phyloP scores from a whole-genome alignment of 1,140 invertebrate species.

The Plodia interpunctella region DNA sequence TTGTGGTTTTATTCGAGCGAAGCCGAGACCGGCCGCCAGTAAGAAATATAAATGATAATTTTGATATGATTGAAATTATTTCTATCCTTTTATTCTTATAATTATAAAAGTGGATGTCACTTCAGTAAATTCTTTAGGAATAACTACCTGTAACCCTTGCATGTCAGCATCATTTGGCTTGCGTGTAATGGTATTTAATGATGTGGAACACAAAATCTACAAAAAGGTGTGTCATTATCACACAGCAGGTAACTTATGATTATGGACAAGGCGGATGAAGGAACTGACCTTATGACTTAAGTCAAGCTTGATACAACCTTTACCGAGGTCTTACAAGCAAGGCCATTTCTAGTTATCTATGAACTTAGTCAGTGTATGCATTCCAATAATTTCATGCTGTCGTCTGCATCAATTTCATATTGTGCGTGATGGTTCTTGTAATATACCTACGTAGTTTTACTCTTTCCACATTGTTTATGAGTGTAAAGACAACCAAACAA shows the following conservation, averaged over 20 bases:
- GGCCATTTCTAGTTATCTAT: constrained; percentile 12
- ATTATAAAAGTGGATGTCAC: no score
- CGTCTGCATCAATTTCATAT: background rate
- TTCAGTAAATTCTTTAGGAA: no score
- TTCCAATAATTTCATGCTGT: background rate
- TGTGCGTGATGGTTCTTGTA: constrained; percentile 1
- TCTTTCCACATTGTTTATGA: background rate
- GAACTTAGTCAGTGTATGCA: background rate
- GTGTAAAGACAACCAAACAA: background rate
- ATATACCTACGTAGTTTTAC: background rate
- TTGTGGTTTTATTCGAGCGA: no score
- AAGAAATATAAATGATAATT: no score
- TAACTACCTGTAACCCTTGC: background rate
- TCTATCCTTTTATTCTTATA: no score
- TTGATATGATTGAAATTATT: no score
- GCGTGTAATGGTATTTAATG: background rate
- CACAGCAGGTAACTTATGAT: background rate
- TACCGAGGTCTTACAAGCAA: constrained; percentile 7
- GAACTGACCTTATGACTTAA: constrained; percentile 6
- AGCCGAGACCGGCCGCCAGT: no score
- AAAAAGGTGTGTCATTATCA: background rate
- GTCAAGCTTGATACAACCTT: constrained; percentile 2
- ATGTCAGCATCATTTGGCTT: background rate
- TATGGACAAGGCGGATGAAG: background rate
- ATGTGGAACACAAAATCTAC: background rate